Conservation (phyloP, 2,113 vertebrate species). For the Hydropotes inermis region DNA sequence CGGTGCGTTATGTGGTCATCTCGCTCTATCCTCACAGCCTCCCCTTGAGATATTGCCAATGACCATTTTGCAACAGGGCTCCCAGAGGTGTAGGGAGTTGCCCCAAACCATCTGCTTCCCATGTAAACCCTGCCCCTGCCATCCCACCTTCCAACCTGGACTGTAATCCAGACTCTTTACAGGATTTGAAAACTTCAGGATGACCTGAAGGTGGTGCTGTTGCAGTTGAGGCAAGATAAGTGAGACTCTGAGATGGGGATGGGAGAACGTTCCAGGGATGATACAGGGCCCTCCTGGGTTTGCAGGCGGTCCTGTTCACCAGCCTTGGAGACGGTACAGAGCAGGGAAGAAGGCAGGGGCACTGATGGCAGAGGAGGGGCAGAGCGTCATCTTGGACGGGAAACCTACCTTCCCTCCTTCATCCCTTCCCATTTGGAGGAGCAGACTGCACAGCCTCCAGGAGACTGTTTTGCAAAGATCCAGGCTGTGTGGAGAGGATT, state of each 20-base stretch:
- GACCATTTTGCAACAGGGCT: background rate
- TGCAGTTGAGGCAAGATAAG: background rate
- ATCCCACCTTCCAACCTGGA: background rate
- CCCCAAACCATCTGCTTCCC: background rate
- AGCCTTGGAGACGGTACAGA: background rate
- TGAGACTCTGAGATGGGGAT: background rate
- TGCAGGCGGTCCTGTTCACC: background rate
- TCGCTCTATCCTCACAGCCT: background rate
- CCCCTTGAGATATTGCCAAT: background rate
- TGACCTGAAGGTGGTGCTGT: slow-evolving; percentile 52
- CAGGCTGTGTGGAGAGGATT: background rate
- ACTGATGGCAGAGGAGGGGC: fast-evolving
- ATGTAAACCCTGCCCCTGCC: background rate
- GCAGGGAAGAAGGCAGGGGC: background rate
- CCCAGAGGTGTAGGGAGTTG: background rate
- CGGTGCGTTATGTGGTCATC: background rate
- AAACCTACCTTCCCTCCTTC: background rate
- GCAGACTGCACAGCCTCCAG: background rate
- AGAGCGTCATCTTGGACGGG: background rate
- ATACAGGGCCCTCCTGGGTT: background rate
- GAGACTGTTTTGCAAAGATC: background rate
- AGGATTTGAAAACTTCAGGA: background rate
- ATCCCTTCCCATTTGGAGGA: background rate
- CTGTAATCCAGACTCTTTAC: background rate
- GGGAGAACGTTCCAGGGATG: background rate